Evolutionary conservation across 2,113 vertebrate species (phyloP).

Genomic region (Danio rerio): GRCz12tu NC_133196.1:19773001-19773500

Average conservation of each 20-base stretch:
- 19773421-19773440: constrained; percentile 14
- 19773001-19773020: too few relatives aligned
- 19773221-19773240: constrained; percentile 74
- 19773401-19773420: not conserved
- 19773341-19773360: constrained; percentile 83
- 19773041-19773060: too few relatives aligned
- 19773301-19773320: constrained; percentile 78
- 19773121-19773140: constrained; percentile 1
- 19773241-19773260: constrained; percentile 80
- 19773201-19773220: constrained; percentile 83
- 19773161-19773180: not conserved
- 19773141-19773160: not conserved
- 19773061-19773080: too few relatives aligned
- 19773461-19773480: not conserved
- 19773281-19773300: constrained; percentile 74
- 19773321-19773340: constrained; percentile 74
- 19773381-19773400: not conserved
- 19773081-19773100: too few relatives aligned
- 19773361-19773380: constrained; percentile 72
- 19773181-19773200: constrained; percentile 50
- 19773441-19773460: constrained; percentile 3
- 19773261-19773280: constrained; percentile 76
- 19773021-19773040: too few relatives aligned
- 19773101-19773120: not conserved
- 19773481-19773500: constrained; percentile 23